These are phyloP conservation scores for Mythimna pallens DNA, from an alignment of 2,888 invertebrate genomes.

Conservation along the genomic window DNA sequence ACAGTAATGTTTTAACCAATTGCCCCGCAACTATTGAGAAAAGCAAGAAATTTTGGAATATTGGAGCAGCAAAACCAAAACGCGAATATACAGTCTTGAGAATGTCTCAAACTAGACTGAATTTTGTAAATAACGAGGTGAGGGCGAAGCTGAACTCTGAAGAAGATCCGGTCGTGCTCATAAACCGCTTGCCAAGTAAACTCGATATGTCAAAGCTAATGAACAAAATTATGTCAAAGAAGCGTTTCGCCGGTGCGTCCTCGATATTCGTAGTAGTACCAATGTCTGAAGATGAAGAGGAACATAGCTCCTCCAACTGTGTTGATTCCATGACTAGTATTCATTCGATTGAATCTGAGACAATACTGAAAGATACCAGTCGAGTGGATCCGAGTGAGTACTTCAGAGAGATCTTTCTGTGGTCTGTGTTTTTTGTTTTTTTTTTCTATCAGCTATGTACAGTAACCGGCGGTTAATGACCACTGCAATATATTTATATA, in stretches of 20 bases:
- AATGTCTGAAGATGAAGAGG: constrained; percentile 66
- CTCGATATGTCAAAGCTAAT: constrained; percentile 64
- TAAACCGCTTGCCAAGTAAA: constrained; percentile 62
- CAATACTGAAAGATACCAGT: neutral
- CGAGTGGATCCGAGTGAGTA: constrained; percentile 27
- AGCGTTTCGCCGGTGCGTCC: constrained; percentile 62
- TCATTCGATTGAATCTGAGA: neutral
- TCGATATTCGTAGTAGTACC: constrained; percentile 74
- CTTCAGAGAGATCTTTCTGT: constrained; percentile 12
- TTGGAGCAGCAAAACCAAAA: constrained; percentile 5
- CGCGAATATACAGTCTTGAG: constrained; percentile 50
- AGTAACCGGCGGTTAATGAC: neutral
- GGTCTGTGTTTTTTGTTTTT: constrained; percentile 9
- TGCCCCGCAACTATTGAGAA: neutral
- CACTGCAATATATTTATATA: no score
- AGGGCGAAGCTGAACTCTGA: constrained; percentile 4
- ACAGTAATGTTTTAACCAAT: constrained; percentile 10
- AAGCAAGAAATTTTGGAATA: constrained; percentile 7
- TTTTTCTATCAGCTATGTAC: constrained; percentile 9
- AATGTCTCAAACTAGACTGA: constrained; percentile 47
- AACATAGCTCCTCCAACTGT: neutral
- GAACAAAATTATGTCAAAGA: constrained; percentile 63
- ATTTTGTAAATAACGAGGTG: neutral
- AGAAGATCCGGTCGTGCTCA: constrained; percentile 54
- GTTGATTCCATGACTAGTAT: constrained; percentile 4